A percentile compares a stretch with the other conserved stretches of the same genome.
These are phyloP conservation scores for Eulithis prunata DNA, from an alignment of 2,888 invertebrate genomes.

Conservation along the genomic window DNA sequence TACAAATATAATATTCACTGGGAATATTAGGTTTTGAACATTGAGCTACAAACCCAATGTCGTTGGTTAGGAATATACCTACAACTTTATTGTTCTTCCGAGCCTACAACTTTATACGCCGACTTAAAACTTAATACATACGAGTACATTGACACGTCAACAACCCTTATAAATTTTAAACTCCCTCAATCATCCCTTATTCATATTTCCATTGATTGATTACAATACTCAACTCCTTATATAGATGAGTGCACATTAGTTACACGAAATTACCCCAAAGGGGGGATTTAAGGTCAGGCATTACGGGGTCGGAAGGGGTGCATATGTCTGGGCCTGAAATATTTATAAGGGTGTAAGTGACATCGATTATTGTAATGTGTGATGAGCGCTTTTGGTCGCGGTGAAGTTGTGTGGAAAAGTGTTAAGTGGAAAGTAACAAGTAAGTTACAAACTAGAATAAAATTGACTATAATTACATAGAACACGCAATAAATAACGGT, in stretches of 20 bases:
- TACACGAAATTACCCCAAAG: slow-evolving; percentile 45
- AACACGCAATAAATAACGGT: too few species aligned
- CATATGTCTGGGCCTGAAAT: slow-evolving; percentile 50
- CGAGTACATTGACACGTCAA: slow-evolving; percentile 4
- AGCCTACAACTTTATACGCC: too few species aligned
- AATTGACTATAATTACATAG: too few species aligned
- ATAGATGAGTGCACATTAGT: slow-evolving; percentile 45
- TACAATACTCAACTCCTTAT: slow-evolving; percentile 41
- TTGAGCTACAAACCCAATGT: too few species aligned
- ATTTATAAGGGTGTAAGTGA: slow-evolving; percentile 67
- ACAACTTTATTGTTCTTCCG: too few species aligned
- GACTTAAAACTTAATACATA: background rate
- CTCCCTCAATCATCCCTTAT: slow-evolving; percentile 31
- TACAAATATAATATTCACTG: too few species aligned
- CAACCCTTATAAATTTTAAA: slow-evolving; percentile 15
- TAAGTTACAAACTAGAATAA: too few species aligned
- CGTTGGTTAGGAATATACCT: too few species aligned
- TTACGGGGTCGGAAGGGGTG: slow-evolving; percentile 42
- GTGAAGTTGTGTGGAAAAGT: slow-evolving; percentile 37
- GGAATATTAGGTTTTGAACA: too few species aligned
- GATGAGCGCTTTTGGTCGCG: slow-evolving; percentile 44
- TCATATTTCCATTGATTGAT: slow-evolving; percentile 43
- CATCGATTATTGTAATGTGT: slow-evolving; percentile 66
- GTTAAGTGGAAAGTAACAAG: background rate
- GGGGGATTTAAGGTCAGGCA: slow-evolving; percentile 54